Base-by-base conservation (phyloP, 2,113 vertebrate species). In the Butastur rufipennis region DNA sequence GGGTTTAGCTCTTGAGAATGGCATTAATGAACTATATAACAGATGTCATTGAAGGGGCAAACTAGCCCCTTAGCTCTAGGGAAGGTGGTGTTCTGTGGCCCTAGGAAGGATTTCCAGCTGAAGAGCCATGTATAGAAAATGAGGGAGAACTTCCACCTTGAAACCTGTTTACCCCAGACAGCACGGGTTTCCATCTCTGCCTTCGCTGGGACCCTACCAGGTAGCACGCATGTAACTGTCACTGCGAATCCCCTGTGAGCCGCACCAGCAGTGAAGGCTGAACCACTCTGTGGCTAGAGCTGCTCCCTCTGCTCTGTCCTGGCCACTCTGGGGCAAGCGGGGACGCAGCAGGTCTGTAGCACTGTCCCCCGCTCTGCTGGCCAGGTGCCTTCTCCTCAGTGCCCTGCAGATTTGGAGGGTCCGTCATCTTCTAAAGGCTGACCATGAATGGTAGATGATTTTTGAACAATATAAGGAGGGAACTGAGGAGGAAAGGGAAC, bases 241-340 rank as follows among this genome's bases (percentile, higher is more conserved):
- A 3, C 27, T 16, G 7, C 29, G 5, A 6, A n/a, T 16, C 47
- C 20, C 9, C 36, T 3, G 22, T 5, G 36, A 42, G 26, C n/a
- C 13, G 32, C 16, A 3, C 40, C 32, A 5, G 43, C 32, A 16
- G 43, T 1, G 45, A 27, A 2, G 16, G 47, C 55, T 12, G 40
- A 36, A 40, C 16, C 12, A 7, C 38, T 38, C 70, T 16, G 38
- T 11, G 6, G 36, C 15, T 8, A 6, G 17, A 62, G 74, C 74
- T 21, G 29, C 61, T 55, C 40, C 50, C 48, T 20, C 12, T 8
- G 52, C 53, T n/a, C 25, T 3, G 12, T 15, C 58, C 45, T 8
- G 16, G n/a, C 58, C 3, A 2, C n/a, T 3, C 21, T 11, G 0
- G 43, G 73, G 26, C n/a, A 2, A 7, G 27, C n/a, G 26, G 22